Evolutionary conservation across 1,140 invertebrate species (phyloP), one percentile per base, ranked within the genome.

Genomic region (Drosophila setifemur): DNA sequence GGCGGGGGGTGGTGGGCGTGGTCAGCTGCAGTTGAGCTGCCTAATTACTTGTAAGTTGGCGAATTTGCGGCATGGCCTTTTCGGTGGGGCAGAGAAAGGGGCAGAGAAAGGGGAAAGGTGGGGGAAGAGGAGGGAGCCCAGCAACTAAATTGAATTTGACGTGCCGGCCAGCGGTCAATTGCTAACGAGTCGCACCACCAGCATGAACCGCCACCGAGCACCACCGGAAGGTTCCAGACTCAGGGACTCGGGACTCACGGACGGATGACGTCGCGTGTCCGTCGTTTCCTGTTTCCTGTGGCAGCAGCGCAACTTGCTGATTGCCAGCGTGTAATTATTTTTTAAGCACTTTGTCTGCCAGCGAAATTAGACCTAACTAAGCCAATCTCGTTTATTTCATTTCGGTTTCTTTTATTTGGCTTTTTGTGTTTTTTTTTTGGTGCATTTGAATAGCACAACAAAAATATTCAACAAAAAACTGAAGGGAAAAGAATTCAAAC

Each of bases 41-140:
- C 85, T 88, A 88, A 88, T 88, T 88, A 88, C 85, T 88, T 88
- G 85, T 79, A 88, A 88, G 74, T 88, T 88, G 75, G 78, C 45
- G 64, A 88, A 88, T 85, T 88, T 88, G 85, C 69, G 86, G 85
- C 68, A 75, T 68, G 61, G 57, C 71, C 39, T 64, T 70, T 60
- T 64, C 23, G 57, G n/a, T n/a, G n/a, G n/a, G n/a, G n/a, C n/a
- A n/a, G n/a, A n/a, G n/a, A n/a, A n/a, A n/a, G n/a, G n/a, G n/a
- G n/a, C n/a, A n/a, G n/a, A n/a, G n/a, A n/a, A n/a, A n/a, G n/a
- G n/a, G n/a, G n/a, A n/a, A n/a, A n/a, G n/a, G n/a, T n/a, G n/a
- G n/a, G n/a, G n/a, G n/a, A n/a, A n/a, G n/a, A n/a, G n/a, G n/a
- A n/a, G n/a, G 58, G 43, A 31, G 44, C 45, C 40, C 40, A 21